phyloP scores from a whole-genome alignment of 2,113 vertebrate genomes.

The Sander vitreus region DNA sequence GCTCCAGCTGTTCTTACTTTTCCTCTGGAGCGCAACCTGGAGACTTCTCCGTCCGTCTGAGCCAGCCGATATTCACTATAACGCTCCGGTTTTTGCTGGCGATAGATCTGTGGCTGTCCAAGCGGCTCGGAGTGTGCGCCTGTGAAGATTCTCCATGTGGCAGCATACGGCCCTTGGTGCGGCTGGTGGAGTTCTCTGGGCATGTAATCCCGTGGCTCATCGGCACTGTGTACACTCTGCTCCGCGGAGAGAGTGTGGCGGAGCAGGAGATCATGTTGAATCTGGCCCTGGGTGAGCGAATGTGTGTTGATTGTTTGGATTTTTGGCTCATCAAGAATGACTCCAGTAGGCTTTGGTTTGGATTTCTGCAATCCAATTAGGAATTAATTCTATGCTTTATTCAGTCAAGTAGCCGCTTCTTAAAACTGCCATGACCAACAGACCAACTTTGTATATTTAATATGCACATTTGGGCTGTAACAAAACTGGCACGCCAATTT shows the following conservation, averaged over 20 bases:
- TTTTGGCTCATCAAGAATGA: not conserved
- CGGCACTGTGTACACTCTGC: conserved; percentile 88
- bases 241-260: conserved; percentile 84
- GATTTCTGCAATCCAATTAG: not conserved
- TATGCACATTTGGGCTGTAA: not conserved
- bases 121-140: conserved; percentile 91
- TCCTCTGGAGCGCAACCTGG: conserved; percentile 75
- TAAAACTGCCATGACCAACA: not conserved
- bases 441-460: too few relatives aligned
- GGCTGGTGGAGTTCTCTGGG: conserved; percentile 91
- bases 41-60: conserved; percentile 89
- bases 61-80: conserved; percentile 89
- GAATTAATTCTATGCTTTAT: too few relatives aligned
- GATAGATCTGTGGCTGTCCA: conserved; percentile 92
- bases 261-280: conserved; percentile 91
- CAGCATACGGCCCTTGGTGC: conserved; percentile 88
- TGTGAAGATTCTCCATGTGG: conserved; percentile 90
- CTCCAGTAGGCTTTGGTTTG: not conserved
- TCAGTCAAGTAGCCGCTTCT: not conserved
- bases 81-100: conserved; percentile 91
- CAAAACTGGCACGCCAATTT: not conserved
- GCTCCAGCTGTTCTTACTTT: conserved; percentile 77
- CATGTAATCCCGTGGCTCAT: conserved; percentile 90
- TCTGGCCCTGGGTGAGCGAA: conserved; percentile 87
- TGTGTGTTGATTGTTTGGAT: not conserved